phyloP scores from a whole-genome alignment of 2,888 invertebrate species.

The Spodoptera picta region DNA sequence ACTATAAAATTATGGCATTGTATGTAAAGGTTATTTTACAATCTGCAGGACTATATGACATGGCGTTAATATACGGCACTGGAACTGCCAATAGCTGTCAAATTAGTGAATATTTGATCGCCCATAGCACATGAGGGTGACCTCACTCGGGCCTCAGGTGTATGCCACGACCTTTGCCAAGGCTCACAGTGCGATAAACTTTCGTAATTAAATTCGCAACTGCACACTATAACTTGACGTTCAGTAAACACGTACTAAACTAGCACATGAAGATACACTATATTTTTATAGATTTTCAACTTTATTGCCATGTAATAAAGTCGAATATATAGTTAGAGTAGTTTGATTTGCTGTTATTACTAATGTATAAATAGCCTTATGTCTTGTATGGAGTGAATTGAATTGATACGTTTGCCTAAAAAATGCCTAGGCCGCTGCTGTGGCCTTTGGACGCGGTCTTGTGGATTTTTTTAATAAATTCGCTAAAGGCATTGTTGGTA shows the following conservation, averaged over 20 bases:
- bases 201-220: conserved; percentile 67
- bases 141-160: conserved; percentile 44
- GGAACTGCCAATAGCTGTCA: conserved; percentile 21
- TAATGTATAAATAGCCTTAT: conserved; percentile 44
- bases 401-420: conserved; percentile 37
- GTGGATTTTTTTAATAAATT: conserved; percentile 15
- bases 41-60: neutral
- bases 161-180: conserved; percentile 63
- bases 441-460: conserved; percentile 22
- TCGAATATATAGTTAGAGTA: no score
- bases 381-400: conserved; percentile 29
- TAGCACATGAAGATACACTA: no score
- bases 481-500: conserved; percentile 17
- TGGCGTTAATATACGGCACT: conserved; percentile 6
- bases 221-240: conserved; percentile 50
- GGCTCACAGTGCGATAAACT: conserved; percentile 68
- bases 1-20: no score
- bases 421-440: conserved; percentile 39
- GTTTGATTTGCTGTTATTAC: no score
- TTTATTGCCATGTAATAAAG: no score
- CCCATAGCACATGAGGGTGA: conserved; percentile 32
- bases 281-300: no score
- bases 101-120: conserved; percentile 39
- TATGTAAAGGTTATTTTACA: no score
- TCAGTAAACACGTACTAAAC: conserved; percentile 42